Evolutionary conservation across 2,888 invertebrate species (phyloP), one percentile per base, ranked within the genome.

Genomic region (Andrena bicolor): DNA sequence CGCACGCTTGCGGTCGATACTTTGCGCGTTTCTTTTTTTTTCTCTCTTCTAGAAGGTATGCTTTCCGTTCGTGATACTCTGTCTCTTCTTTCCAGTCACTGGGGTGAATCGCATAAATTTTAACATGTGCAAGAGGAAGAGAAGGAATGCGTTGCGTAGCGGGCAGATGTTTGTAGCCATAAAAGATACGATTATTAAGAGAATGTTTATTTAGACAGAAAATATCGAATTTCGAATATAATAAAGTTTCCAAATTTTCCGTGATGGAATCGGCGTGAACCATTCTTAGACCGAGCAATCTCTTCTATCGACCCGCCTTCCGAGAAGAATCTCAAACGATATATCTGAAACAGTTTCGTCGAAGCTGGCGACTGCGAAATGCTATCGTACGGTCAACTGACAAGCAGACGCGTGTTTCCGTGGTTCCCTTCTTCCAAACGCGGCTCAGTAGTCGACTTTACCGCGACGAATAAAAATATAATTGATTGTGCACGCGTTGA

Each of bases 401-500:
- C 10, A 32, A 69, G 26, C 53, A 26, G 20, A 61, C 26, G 56
- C 13, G 26, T 3, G 10, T 48, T 35, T 13, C 53, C 10, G 13
- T 32, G 13, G 0, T 56, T 20, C 32, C 32, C 26, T 63, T 73
- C 63, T 64, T 2, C 7, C 26, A 56, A 78, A 73, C 69, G 51
- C 41, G 60, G 23, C 63, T 63, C 69, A 6, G 66, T 76, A 61
- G 56, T 58, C 68, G 35, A 49, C 23, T 48, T 66, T 65, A 61
- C 70, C 28, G 48, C n/a, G 68, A 69, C 82, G 41, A 69, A 77
- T 80, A 75, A 86, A 82, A 88, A 86, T 82, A 85, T 81, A 87
- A 86, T 56, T 88, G 85, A 88, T 90, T 88, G 89, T 90, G 86
- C 88, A 88, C 76, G 81, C 85, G 82, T 75, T 84, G 76, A 85